Base-by-base conservation (phyloP, 2,113 vertebrate genomes). In the Atlantisia rogersi region DNA sequence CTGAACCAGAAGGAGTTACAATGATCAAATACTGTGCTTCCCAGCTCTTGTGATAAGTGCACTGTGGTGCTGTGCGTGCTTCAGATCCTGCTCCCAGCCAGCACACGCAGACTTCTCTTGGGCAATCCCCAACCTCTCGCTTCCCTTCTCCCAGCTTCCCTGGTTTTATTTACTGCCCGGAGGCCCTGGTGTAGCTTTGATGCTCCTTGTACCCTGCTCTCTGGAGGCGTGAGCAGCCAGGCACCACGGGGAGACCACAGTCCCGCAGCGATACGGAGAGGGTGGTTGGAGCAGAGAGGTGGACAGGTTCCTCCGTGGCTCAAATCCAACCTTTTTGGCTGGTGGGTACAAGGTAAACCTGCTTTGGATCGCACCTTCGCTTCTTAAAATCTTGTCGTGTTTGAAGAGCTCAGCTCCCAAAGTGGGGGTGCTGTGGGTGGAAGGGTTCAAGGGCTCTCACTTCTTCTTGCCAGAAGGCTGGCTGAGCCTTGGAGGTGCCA, bases 211-310 rank as follows among this genome's bases (percentile, higher is more conserved):
- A 76, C 70, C 56, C 50, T 60, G 53, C 48, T 58, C 42, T 65
- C 73, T 48, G 67, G 55, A 86, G 85, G 76, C 11, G 1, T 12
- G 35, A 94, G 53, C 76, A 73, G 64, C 58, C 70, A 16, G 5
- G 3, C 44, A 29, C 40, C 5, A 46, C 44, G 17, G 3, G 64
- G 39, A 78, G 67, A 15, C 10, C 5, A 0, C 77, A 21, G 65
- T 52, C 60, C 67, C 2, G 2, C 52, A 19, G 68, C 1, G 0
- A 37, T 3, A 2, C n/a, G 37, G 94, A 35, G 77, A 6, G 1
- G 52, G 67, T n/a, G 46, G 5, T 19, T 42, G 86, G 62, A 53
- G 82, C 63, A 56, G 58, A 52, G 82, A 37, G 60, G 63, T 67
- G 65, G 59, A 28, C 4, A 4, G 67, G 53, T 58, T 94, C 48